Conservation (phyloP, 1,140 invertebrate species). For the Atopsyche davidsoni region DNA sequence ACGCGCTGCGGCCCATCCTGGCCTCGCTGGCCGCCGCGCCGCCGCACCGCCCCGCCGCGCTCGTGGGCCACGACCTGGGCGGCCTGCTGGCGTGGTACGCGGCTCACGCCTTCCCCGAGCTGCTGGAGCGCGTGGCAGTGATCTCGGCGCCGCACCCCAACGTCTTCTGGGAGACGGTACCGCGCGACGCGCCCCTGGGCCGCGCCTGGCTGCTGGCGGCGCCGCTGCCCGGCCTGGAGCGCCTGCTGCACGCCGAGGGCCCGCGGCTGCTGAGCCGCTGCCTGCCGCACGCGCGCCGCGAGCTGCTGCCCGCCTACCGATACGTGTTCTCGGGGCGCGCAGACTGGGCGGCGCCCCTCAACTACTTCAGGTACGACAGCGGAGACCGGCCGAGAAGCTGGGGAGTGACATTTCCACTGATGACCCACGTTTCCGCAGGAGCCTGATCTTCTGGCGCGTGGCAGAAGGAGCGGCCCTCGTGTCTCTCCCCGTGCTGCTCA, state of each 20-base stretch:
- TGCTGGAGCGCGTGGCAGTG: conserved; percentile 66
- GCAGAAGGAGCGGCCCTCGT: conserved; percentile 37
- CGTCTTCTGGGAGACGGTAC: conserved; percentile 56
- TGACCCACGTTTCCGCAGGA: too few species aligned
- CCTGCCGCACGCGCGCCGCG: conserved; percentile 37
- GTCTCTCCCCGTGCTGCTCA: conserved; percentile 54
- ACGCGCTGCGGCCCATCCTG: conserved; percentile 49
- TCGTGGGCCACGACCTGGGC: conserved; percentile 80
- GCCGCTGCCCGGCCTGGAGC: too few species aligned
- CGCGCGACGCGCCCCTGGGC: conserved; percentile 49
- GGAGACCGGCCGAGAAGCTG: too few species aligned
- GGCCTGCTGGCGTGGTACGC: conserved; percentile 67
- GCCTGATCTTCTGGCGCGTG: conserved; percentile 46
- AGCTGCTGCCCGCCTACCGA: conserved; percentile 68
- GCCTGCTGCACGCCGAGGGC: too few species aligned
- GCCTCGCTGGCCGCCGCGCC: conserved; percentile 1
- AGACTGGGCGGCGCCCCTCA: conserved; percentile 72
- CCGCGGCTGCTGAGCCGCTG: conserved; percentile 28
- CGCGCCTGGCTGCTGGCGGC: conserved; percentile 69
- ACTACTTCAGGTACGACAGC: conserved; percentile 58
- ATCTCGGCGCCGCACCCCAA: conserved; percentile 73
- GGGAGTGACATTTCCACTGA: too few species aligned
- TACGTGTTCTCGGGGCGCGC: conserved; percentile 66
- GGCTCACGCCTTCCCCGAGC: conserved; percentile 55
- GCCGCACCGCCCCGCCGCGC: conserved; percentile 43